A percentile compares a stretch with the other conserved stretches of the same genome.
Conservation (phyloP, 92 coral and sea anemone genomes). For the Phymanthus crucifer region DNA sequence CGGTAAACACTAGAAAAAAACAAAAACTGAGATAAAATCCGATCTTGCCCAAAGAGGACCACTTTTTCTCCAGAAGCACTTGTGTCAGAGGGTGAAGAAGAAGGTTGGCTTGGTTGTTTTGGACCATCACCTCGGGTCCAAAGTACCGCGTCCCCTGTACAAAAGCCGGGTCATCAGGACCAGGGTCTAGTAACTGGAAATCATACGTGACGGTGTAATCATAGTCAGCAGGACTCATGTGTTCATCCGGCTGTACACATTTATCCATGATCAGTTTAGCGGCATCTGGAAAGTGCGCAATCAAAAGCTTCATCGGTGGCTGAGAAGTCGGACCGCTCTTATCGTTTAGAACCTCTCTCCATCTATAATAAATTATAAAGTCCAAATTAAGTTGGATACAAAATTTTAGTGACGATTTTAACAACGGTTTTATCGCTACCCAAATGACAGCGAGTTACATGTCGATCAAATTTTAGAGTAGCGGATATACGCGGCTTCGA, state of each 20-base stretch:
- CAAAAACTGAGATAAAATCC: slow-evolving; percentile 43
- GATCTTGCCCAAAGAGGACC: slow-evolving; percentile 63
- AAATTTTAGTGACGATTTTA: no score
- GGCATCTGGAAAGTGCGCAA: slow-evolving; percentile 71
- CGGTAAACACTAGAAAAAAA: slow-evolving; percentile 47
- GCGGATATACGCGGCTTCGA: no score
- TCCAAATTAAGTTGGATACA: no score
- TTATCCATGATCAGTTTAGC: slow-evolving; percentile 69
- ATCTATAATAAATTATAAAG: slow-evolving; percentile 31
- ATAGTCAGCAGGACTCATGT: slow-evolving; percentile 47
- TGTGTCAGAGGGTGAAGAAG: slow-evolving; percentile 78
- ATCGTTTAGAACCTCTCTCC: slow-evolving; percentile 51
- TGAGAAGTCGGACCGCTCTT: slow-evolving; percentile 28
- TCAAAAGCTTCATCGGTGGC: slow-evolving; percentile 56
- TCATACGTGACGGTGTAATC: slow-evolving; percentile 73
- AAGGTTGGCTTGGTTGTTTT: slow-evolving; percentile 60
- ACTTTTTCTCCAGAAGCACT: slow-evolving; percentile 53
- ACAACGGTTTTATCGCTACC: no score
- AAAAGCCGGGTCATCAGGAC: slow-evolving; percentile 57
- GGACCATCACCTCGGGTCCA: slow-evolving; percentile 52
- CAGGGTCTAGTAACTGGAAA: slow-evolving; percentile 74
- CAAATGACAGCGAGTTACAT: no score
- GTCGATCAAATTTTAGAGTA: no score
- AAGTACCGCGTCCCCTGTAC: slow-evolving; percentile 45
- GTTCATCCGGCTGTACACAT: slow-evolving; percentile 54